Evolutionary conservation across 2,888 invertebrate species (phyloP).

Genomic region (Rhaphigaster nebulosa): DNA sequence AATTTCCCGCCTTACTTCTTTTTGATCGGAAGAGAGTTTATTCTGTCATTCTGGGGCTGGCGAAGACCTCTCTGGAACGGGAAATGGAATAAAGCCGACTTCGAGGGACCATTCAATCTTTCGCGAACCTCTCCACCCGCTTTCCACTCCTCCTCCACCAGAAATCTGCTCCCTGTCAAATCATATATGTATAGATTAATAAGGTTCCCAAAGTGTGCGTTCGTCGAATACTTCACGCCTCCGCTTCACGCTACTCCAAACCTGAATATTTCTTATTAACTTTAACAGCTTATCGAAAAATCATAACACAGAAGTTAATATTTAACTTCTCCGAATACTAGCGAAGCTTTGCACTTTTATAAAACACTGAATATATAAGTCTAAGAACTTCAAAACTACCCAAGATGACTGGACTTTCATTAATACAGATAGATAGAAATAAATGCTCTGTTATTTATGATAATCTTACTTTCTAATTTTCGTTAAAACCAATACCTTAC

Average conservation of each 20-base stretch:
- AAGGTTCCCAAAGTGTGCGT: not conserved
- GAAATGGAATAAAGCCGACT: conserved; percentile 24
- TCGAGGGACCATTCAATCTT: not conserved
- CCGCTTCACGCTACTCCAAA: not conserved
- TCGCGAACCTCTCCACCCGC: not conserved
- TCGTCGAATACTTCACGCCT: not conserved
- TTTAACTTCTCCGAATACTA: not conserved
- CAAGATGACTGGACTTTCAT: no score
- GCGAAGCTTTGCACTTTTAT: no score
- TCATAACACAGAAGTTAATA: not conserved
- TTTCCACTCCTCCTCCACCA: not conserved
- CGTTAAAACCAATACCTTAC: no score
- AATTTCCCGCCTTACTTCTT: conserved; percentile 37
- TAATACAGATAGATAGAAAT: no score
- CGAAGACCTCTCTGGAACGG: not conserved
- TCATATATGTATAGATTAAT: conserved; percentile 7
- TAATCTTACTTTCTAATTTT: no score
- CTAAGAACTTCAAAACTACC: no score
- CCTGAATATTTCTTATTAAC: not conserved
- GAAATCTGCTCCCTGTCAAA: not conserved
- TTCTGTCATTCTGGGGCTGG: not conserved
- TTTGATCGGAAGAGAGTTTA: not conserved
- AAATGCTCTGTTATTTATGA: no score
- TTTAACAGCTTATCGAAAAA: not conserved
- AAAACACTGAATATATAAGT: no score